phyloP scores from a whole-genome alignment of 2,797 vertebrate species.

The Sebastes hopkinsi region DNA sequence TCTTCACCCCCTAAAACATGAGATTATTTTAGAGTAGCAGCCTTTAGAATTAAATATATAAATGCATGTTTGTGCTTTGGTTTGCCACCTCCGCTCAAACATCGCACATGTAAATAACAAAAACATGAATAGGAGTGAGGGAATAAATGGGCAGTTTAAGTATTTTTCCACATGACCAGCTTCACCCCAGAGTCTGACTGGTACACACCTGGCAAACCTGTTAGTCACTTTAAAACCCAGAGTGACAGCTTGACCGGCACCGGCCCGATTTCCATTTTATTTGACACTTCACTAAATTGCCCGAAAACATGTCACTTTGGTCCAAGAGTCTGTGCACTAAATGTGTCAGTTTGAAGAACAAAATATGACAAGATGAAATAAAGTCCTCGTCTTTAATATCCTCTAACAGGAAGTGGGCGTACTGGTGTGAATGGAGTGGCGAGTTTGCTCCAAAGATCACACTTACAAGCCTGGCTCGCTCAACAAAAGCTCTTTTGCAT shows the following conservation, averaged over 20 bases:
- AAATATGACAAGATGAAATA: conserved; percentile 40
- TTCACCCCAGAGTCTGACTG: conserved; percentile 10
- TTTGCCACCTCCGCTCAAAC: conserved; percentile 20
- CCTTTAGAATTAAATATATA: conserved; percentile 7
- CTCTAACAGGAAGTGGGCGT: conserved; percentile 53
- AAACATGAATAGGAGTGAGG: not conserved
- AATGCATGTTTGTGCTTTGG: conserved; percentile 2
- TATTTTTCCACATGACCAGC: conserved; percentile 45
- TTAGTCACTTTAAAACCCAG: conserved; percentile 11
- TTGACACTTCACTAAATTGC: conserved; percentile 26
- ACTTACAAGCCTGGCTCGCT: conserved; percentile 48
- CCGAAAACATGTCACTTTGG: conserved; percentile 19
- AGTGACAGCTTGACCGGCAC: conserved; percentile 22
- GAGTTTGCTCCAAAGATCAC: conserved; percentile 69
- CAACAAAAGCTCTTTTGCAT: conserved; percentile 36
- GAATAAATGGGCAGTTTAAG: not conserved
- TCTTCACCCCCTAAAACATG: not conserved
- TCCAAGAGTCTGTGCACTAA: conserved; percentile 16
- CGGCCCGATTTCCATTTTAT: conserved; percentile 32
- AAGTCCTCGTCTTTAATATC: conserved; percentile 65
- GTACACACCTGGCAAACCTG: conserved; percentile 39
- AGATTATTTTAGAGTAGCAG: not conserved
- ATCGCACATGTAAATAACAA: not conserved
- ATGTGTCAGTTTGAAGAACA: conserved; percentile 44
- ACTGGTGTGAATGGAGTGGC: conserved; percentile 30